Evolutionary conservation across 2,888 invertebrate species (phyloP).

Genomic region (Empis stercorea): DNA sequence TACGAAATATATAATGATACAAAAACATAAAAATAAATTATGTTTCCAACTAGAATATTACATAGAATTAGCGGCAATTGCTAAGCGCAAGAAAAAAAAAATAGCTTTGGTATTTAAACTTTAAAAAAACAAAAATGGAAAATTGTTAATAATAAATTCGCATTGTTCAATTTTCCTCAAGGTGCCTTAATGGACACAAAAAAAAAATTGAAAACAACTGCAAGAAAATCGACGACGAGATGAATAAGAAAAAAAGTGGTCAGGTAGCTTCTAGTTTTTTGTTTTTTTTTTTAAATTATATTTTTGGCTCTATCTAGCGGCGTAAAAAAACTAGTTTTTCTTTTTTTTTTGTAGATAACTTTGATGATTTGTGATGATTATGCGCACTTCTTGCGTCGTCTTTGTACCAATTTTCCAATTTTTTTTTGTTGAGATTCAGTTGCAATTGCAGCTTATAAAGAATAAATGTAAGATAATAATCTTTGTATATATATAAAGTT

Average conservation of each 20-base stretch:
- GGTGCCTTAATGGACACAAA: neutral
- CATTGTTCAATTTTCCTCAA: constrained; percentile 1
- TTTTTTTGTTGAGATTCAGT: neutral
- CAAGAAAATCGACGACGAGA: no score
- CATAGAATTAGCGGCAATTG: neutral
- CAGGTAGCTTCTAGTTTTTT: constrained; percentile 8
- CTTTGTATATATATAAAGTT: no score
- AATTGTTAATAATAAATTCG: neutral
- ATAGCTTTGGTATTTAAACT: neutral
- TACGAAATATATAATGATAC: no score
- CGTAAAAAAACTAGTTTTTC: neutral
- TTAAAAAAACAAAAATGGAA: neutral
- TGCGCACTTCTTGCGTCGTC: neutral
- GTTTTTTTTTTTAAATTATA: neutral
- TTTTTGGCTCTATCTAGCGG: neutral
- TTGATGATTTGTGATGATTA: neutral
- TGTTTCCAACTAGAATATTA: neutral
- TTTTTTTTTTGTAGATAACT: no score
- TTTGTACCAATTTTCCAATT: neutral
- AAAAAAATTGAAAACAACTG: no score
- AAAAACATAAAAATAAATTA: neutral
- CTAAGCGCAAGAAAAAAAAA: neutral
- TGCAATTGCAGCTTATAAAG: neutral
- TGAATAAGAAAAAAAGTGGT: constrained; percentile 5
- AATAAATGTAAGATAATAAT: no score